Percentiles rank a stretch among this genome's conserved stretches.
Evolutionary conservation across 2,888 invertebrate species (phyloP).

Genomic region (Antheraea assamensis): DNA sequence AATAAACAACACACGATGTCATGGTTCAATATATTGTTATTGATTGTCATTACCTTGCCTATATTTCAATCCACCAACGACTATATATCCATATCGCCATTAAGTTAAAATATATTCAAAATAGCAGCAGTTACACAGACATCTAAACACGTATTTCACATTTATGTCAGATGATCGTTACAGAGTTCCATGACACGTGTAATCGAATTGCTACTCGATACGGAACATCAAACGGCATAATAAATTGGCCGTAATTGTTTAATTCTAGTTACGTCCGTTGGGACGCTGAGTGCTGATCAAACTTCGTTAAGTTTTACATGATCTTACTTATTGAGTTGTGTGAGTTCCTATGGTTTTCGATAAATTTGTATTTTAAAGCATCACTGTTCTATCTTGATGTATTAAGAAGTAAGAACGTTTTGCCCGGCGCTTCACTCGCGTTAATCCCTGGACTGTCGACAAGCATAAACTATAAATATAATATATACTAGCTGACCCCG

Average conservation of each 20-base stretch:
- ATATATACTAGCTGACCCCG: too few species aligned
- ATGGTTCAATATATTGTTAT: too few species aligned
- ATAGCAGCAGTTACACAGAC: not conserved
- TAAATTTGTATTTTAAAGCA: not conserved
- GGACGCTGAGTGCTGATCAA: constrained; percentile 21
- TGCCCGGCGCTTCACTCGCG: too few species aligned
- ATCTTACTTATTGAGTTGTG: not conserved
- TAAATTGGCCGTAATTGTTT: constrained; percentile 24
- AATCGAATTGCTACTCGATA: constrained; percentile 16
- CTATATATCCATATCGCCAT: not conserved
- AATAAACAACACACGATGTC: too few species aligned
- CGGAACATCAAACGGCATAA: constrained; percentile 22
- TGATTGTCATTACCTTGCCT: too few species aligned
- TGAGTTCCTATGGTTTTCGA: not conserved
- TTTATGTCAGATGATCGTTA: constrained; percentile 2
- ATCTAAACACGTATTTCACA: constrained; percentile 4
- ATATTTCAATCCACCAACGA: too few species aligned
- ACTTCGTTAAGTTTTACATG: constrained; percentile 19
- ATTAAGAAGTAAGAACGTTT: too few species aligned
- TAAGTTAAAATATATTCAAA: not conserved
- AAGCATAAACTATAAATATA: too few species aligned
- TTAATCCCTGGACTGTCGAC: too few species aligned
- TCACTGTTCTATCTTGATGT: not conserved
- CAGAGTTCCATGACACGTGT: constrained; percentile 6
- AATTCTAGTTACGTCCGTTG: constrained; percentile 24